Percentiles rank a stretch among this genome's conserved stretches.
Evolutionary conservation across 2,888 invertebrate genomes (phyloP).

Genomic region (Tinea pellionella): DNA sequence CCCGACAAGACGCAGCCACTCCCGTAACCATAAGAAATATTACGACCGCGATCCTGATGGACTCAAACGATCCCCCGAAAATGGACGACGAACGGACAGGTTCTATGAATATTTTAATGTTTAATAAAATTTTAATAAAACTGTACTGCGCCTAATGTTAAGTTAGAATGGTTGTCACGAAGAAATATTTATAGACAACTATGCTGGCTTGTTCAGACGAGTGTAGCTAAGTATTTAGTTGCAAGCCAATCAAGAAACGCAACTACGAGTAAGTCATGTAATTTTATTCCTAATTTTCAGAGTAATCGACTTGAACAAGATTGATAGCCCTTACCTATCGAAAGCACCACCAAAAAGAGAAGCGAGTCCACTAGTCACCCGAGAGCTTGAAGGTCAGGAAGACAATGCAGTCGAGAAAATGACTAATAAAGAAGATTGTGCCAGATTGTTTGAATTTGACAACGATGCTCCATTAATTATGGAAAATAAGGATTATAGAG

Average conservation of each 20-base stretch:
- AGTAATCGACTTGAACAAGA: constrained; percentile 63
- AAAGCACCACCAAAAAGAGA: constrained; percentile 26
- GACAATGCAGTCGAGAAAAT: constrained; percentile 57
- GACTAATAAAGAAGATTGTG: constrained; percentile 57
- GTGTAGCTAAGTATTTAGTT: too few relatives aligned
- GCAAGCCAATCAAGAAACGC: too few relatives aligned
- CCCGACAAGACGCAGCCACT: constrained; percentile 56
- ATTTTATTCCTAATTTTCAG: constrained; percentile 25
- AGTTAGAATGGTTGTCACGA: too few relatives aligned
- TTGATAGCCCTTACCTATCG: constrained; percentile 52
- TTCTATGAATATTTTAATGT: constrained; percentile 19
- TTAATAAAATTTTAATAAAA: too few relatives aligned
- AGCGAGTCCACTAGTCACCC: not conserved
- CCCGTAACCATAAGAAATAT: constrained; percentile 55
- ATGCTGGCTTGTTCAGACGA: too few relatives aligned
- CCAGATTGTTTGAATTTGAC: constrained; percentile 69
- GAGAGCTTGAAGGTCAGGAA: constrained; percentile 25
- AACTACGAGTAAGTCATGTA: not conserved
- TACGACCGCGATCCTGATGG: constrained; percentile 52
- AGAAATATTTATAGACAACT: too few relatives aligned
- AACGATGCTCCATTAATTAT: constrained; percentile 64
- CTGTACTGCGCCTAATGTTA: too few relatives aligned
- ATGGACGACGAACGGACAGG: constrained; percentile 56
- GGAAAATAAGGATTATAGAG: constrained; percentile 59
- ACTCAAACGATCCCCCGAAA: constrained; percentile 53